Base-by-base conservation (phyloP, 2,113 vertebrate species). In the Fulica atra region DNA sequence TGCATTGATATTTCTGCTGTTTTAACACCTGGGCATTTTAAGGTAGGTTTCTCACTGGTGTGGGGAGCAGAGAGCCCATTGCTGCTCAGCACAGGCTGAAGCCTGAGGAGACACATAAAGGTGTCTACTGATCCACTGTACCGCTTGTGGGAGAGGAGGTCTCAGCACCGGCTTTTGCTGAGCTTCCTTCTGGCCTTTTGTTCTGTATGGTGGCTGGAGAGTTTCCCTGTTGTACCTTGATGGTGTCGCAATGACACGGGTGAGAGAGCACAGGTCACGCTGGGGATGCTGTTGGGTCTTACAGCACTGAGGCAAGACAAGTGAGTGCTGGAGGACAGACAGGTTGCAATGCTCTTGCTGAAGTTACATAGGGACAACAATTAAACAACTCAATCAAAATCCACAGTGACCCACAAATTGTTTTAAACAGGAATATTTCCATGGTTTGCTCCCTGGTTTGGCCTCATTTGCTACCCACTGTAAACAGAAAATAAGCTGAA, bases 201-300 rank as follows among this genome's bases (percentile, higher is more conserved):
- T 72, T 48, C 82, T 23, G 18, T 5, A 0, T n/a, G 64, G 13
- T 28, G 48, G 53, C 56, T 65, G 68, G 74, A 70, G 38, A n/a
- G 51, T 57, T 88, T 88, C 77, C 53, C 76, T 87, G 61, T 95
- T 92, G 98, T 98, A 98, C 97, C 97, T 93, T 88, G 60, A 89
- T 73, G 31, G 96, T 96, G 93, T 97, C 89, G 71, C 70, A 42
- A 1, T 2, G 73, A 36, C 86, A 10, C 1, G 1, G 44, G 6
- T 20, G 51, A 57, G 46, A 63, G 50, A 2, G 14, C 51, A 2
- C 0, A 3, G 70, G 59, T 66, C 28, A 1, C 5, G 2, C 77
- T 78, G 80, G 64, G 65, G 50, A 13, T 54, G 86, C 89, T 53
- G 61, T 44, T 1, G 2, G 76, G 35, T 61, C 60, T 42, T 44